Evolutionary conservation across 1,140 invertebrate species (phyloP), one percentile per base, ranked within the genome.

Genomic region (Habropoda laboriosa): DNA sequence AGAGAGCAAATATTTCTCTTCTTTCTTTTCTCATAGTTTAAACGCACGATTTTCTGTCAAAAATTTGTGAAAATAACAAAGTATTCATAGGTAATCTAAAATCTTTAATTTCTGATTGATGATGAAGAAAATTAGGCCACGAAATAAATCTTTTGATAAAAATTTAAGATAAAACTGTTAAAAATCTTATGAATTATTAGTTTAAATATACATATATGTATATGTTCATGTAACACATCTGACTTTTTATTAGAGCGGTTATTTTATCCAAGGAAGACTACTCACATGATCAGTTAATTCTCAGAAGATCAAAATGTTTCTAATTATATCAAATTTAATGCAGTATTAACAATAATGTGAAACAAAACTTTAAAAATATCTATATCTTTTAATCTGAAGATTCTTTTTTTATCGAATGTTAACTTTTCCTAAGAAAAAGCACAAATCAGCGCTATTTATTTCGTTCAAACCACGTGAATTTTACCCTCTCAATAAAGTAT

Each of bases 251-350:
- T 40, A 58, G 6, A 74, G 24, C 24, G 1, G 8, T 13, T 74
- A 16, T 38, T 74, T 64, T 74, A 64, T 21, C 24, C 35, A 74
- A 64, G 42, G 42, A 74, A 74, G 58, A 51, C 45, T 64, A 63
- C 27, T 61, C 55, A 30, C 12, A 40, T 12, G 16, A 40, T 21
- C 2, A 27, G 10, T 74, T 64, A 51, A 74, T 35, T 30, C 45
- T 40, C 35, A 27, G n/a, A 21, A 2, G 10, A 30, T 12, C 12
- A 18, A 30, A 45, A 45, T 32, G 16, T 49, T n/a, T 67, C 6
- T 13, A 10, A 35, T 3, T 3, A 53, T 18, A 2, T 12, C 3
- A 27, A 27, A 53, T 27, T 38, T 10, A 40, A 24, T 3, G n/a
- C n/a, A 27, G 18, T n/a, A 21, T 2, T 24, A 58, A 24, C 45